Percentiles rank a stretch among this genome's conserved stretches.
Conservation (phyloP, 2,797 vertebrate species). For the Limosa lapponica region DNA sequence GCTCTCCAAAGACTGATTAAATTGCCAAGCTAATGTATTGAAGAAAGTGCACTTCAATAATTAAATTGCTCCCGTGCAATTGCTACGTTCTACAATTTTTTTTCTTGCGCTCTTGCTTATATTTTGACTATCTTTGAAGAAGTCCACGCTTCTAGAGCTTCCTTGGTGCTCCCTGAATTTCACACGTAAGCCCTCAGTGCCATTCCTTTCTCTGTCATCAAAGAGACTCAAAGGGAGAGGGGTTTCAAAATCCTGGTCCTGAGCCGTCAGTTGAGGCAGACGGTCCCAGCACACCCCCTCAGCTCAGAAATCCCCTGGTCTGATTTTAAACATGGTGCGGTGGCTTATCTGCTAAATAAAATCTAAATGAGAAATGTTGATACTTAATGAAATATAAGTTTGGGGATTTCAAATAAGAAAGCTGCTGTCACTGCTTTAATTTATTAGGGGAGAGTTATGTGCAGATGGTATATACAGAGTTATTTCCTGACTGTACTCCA, state of each 20-base stretch:
- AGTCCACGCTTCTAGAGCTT: neutral
- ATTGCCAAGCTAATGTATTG: neutral
- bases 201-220: neutral
- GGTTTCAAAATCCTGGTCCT: neutral
- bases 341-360: slow-evolving; percentile 52
- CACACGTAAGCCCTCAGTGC: rapidly evolving
- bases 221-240: neutral
- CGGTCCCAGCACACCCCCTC: neutral
- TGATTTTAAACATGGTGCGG: neutral
- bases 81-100: neutral
- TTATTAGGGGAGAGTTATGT: slow-evolving; percentile 49
- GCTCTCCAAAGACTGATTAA: neutral
- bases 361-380: slow-evolving; percentile 35
- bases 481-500: slow-evolving; percentile 65
- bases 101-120: neutral
- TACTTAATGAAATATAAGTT: slow-evolving; percentile 58
- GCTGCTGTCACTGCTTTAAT: slow-evolving; percentile 3
- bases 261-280: neutral
- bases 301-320: slow-evolving; percentile 2
- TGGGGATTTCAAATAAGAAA: slow-evolving; percentile 59
- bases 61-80: neutral
- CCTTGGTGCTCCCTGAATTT: neutral
- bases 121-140: neutral
- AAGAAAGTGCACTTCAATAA: neutral
- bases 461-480: slow-evolving; percentile 61